Base-by-base conservation (phyloP, 2,797 vertebrate species). In the Philypnodon macrostomus region DNA sequence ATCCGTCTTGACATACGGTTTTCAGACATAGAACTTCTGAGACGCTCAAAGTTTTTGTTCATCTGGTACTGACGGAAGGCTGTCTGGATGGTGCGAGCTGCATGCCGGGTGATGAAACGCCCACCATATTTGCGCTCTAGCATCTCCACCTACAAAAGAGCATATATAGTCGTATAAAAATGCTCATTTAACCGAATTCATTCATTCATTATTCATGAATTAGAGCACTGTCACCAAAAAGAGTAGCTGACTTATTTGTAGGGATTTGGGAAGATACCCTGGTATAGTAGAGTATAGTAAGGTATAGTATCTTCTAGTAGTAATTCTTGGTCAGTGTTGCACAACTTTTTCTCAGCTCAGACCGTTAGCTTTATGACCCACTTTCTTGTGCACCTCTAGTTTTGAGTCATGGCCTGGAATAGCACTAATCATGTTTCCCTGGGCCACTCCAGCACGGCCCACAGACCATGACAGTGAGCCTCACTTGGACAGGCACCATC, bases 51-150 rank as follows among this genome's bases (percentile, higher is more conserved):
- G 79, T 98, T 98, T 77, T 98, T 98, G 91, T 98, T 98, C 96
- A 98, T 98, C 90, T 98, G 96, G 90, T 98, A 98, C 84, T 98
- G 96, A 65, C 96, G 95, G 75, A 98, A 98, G 38, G 96, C 96
- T 5, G 96, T 96, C 70, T 98, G 96, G 75, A 98, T 98, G 58
- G 96, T 98, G 64, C 95, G 94, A 27, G 95, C 96, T 8, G 96
- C 96, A 91, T 97, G 95, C 52, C 96, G 87, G 46, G 93, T 97
- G 92, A 98, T 95, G 67, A 98, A 96, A 89, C 95, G 95, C 56
- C 96, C 96, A 64, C 96, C 96, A 90, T 98, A 98, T 87, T 98
- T 98, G 56, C 94, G 91, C 87, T 98, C 96, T 80, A 98, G 93
- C 96, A 98, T 97, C 86, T 98, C 96, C 92, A 98, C 96, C 96